Conservation (phyloP, 1,140 invertebrate genomes). For the Penaeus japonicus region DNA sequence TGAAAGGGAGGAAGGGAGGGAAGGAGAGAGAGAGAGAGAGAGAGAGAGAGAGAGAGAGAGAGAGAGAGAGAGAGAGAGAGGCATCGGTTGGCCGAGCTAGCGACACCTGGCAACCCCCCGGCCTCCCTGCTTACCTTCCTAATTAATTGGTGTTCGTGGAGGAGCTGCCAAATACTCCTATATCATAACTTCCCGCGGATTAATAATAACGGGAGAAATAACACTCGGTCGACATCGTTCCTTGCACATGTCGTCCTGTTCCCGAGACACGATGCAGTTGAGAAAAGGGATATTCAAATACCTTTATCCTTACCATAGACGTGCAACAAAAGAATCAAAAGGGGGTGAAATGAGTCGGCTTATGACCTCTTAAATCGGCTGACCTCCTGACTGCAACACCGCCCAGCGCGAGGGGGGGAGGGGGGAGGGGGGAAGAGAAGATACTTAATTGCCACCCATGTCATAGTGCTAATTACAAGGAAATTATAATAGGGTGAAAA, state of each 20-base stretch:
- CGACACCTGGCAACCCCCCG: slow-evolving; percentile 10
- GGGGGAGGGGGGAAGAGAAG: background rate
- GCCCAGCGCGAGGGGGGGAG: background rate
- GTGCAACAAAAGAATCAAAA: no score
- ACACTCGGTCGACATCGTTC: background rate
- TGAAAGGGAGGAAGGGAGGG: background rate
- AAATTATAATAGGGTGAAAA: slow-evolving; percentile 34
- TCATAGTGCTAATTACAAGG: slow-evolving; percentile 36
- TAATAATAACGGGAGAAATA: background rate
- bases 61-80: background rate
- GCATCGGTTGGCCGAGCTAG: background rate
- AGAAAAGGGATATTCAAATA: no score
- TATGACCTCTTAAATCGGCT: no score
- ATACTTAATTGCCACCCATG: slow-evolving; percentile 41
- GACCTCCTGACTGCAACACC: background rate
- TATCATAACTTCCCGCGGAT: slow-evolving; percentile 2
- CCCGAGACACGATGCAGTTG: background rate
- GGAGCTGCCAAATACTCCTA: slow-evolving; percentile 35
- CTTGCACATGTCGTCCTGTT: background rate
- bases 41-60: no score
- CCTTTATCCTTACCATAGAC: no score
- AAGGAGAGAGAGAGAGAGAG: no score
- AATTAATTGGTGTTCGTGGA: slow-evolving; percentile 43
- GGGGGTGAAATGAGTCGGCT: no score
- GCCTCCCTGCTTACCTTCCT: slow-evolving; percentile 40